Evolutionary conservation across 2,797 vertebrate genomes (phyloP).

Genomic region (Pseudopleuronectes americanus): DNA sequence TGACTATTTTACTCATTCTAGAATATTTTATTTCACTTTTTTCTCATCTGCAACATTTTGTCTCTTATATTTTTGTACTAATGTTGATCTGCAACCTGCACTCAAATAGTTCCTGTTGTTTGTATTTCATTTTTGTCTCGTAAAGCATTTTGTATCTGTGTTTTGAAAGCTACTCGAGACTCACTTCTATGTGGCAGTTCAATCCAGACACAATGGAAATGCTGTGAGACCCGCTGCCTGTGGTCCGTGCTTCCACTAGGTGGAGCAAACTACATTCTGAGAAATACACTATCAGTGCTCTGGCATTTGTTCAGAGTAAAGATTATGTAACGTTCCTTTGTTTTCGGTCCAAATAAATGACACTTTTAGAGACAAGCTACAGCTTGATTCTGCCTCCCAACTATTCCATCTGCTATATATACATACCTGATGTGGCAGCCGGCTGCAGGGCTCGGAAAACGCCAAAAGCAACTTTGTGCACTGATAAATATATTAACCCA

Average conservation of each 20-base stretch:
- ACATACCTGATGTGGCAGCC: conserved; percentile 16
- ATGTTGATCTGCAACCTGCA: too few species aligned
- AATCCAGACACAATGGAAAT: neutral
- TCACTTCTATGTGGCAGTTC: too few species aligned
- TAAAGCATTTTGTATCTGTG: too few species aligned
- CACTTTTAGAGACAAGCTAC: conserved; percentile 33
- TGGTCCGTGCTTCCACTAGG: conserved; percentile 58
- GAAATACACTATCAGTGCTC: neutral
- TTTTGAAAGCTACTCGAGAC: too few species aligned
- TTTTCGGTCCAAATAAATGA: conserved; percentile 35
- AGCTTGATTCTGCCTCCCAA: conserved; percentile 20
- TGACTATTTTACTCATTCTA: too few species aligned
- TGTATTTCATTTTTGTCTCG: too few species aligned
- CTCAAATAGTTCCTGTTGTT: too few species aligned
- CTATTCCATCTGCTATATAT: conserved; percentile 30
- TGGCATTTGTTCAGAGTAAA: conserved; percentile 33
- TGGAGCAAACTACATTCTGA: conserved; percentile 58
- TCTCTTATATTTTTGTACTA: too few species aligned
- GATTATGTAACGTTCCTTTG: conserved; percentile 43
- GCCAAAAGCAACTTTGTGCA: neutral
- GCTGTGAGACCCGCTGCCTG: neutral
- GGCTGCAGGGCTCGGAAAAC: conserved; percentile 2
- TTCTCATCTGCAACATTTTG: too few species aligned
- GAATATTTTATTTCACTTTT: too few species aligned
- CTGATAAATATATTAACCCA: neutral